Evolutionary conservation across 2,888 invertebrate genomes (phyloP).

Genomic region (Clivina fossor): DNA sequence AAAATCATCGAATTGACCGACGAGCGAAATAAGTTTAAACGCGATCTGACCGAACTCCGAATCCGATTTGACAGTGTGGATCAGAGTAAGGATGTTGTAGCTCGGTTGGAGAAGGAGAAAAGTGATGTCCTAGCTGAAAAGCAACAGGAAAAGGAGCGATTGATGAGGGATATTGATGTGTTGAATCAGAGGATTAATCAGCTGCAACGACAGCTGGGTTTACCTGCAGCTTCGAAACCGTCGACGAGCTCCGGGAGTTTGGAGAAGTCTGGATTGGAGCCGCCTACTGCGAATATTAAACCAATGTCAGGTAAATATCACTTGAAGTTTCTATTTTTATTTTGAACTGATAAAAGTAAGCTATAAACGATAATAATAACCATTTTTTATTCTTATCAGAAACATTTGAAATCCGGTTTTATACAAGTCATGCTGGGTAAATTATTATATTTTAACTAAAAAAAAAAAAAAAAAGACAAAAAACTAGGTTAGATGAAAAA

Average conservation of each 20-base stretch:
- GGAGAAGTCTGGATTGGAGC: conserved; percentile 60
- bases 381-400: too few species aligned
- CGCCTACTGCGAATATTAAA: conserved; percentile 89
- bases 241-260: conserved; percentile 67
- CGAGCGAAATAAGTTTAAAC: conserved; percentile 62
- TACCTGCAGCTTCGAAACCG: conserved; percentile 67
- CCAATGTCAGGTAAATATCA: conserved; percentile 95
- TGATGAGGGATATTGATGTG: conserved; percentile 67
- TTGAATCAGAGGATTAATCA: conserved; percentile 69
- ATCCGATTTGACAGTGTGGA: conserved; percentile 57
- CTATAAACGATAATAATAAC: too few species aligned
- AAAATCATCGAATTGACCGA: conserved; percentile 74
- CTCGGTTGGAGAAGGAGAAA: conserved; percentile 73
- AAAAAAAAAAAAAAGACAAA: too few species aligned
- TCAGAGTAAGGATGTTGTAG: conserved; percentile 60
- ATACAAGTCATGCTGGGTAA: too few species aligned
- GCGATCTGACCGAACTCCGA: conserved; percentile 61
- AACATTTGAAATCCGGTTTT: too few species aligned
- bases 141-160: conserved; percentile 54
- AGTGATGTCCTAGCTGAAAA: conserved; percentile 64
- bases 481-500: too few species aligned
- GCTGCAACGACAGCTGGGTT: conserved; percentile 66
- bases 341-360: too few species aligned
- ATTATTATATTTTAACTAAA: too few species aligned
- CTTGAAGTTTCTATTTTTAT: too few species aligned